These are phyloP conservation scores for Xylocopa sonorina DNA, from an alignment of 1,140 invertebrate genomes.

Conservation along the genomic window DNA sequence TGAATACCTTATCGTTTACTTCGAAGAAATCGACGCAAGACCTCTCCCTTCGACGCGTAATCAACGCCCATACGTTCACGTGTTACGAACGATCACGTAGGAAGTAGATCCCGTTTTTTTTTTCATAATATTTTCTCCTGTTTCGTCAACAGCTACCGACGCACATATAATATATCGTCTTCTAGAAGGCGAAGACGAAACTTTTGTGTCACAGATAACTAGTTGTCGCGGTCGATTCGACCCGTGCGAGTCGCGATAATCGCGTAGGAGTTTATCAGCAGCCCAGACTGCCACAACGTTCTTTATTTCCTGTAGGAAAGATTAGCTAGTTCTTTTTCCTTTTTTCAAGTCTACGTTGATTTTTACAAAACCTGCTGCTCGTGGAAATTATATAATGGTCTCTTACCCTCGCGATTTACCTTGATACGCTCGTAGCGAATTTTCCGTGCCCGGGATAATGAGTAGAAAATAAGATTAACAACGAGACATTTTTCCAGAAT, in stretches of 20 bases:
- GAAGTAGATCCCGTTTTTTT: slow-evolving; percentile 38
- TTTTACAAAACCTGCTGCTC: background rate
- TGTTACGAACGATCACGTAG: slow-evolving; percentile 52
- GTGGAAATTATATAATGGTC: background rate
- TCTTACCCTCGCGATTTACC: background rate
- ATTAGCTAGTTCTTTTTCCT: too few relatives aligned
- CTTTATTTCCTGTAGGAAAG: background rate
- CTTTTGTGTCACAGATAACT: slow-evolving; percentile 12
- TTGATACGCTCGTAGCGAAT: background rate
- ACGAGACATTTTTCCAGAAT: slow-evolving; percentile 41
- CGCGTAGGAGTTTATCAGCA: slow-evolving; percentile 29
- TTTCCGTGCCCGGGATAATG: slow-evolving; percentile 33
- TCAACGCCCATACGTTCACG: slow-evolving; percentile 51
- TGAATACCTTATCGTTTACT: slow-evolving; percentile 32
- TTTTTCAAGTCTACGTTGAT: too few relatives aligned
- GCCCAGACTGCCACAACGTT: background rate
- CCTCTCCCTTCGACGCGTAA: slow-evolving; percentile 9
- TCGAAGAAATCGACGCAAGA: slow-evolving; percentile 25
- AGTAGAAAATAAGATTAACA: slow-evolving; percentile 50
- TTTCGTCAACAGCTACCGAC: slow-evolving; percentile 16
- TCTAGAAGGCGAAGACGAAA: slow-evolving; percentile 19
- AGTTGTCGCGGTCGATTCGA: background rate
- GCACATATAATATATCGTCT: slow-evolving; percentile 45
- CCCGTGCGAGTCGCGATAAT: background rate
- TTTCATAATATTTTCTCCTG: slow-evolving; percentile 10